These are phyloP conservation scores for Argopecten irradians DNA, from an alignment of 1,140 invertebrate genomes.

Conservation along the genomic window DNA sequence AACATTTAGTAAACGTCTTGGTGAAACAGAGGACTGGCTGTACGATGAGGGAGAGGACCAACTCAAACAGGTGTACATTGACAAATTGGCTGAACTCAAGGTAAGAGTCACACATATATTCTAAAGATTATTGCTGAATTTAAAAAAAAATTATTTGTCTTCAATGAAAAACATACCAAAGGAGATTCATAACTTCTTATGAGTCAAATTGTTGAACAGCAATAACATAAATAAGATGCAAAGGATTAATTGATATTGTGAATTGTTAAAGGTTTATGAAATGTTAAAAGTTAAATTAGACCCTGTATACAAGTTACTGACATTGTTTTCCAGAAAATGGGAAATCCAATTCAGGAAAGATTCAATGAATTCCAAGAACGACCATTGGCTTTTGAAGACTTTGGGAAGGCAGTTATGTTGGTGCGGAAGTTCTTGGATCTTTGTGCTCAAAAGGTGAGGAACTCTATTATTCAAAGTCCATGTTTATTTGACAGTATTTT, in stretches of 20 bases:
- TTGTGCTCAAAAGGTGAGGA: slow-evolving; percentile 75
- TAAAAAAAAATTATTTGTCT: no score
- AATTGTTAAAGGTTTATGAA: neutral
- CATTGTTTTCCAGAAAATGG: slow-evolving; percentile 77
- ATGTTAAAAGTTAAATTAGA: neutral
- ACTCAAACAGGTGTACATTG: slow-evolving; percentile 87
- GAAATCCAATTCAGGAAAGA: slow-evolving; percentile 90
- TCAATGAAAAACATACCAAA: no score
- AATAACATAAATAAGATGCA: no score
- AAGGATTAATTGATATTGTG: no score
- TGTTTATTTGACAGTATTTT: no score
- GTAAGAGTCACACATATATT: slow-evolving; percentile 78
- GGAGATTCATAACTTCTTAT: no score
- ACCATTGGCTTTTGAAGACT: slow-evolving; percentile 86
- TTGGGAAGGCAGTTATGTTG: slow-evolving; percentile 84
- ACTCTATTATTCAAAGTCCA: slow-evolving; percentile 28
- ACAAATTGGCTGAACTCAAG: slow-evolving; percentile 83
- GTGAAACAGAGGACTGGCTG: slow-evolving; percentile 95
- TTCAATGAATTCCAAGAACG: slow-evolving; percentile 87
- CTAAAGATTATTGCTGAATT: no score
- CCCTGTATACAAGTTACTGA: neutral
- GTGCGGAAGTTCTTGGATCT: slow-evolving; percentile 86
- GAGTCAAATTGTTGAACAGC: neutral
- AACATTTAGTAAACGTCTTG: slow-evolving; percentile 84
- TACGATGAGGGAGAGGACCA: slow-evolving; percentile 94